Evolutionary conservation across 2,797 vertebrate species (phyloP), one percentile per base, ranked within the genome.

Genomic region (Protonibea diacanthus): DNA sequence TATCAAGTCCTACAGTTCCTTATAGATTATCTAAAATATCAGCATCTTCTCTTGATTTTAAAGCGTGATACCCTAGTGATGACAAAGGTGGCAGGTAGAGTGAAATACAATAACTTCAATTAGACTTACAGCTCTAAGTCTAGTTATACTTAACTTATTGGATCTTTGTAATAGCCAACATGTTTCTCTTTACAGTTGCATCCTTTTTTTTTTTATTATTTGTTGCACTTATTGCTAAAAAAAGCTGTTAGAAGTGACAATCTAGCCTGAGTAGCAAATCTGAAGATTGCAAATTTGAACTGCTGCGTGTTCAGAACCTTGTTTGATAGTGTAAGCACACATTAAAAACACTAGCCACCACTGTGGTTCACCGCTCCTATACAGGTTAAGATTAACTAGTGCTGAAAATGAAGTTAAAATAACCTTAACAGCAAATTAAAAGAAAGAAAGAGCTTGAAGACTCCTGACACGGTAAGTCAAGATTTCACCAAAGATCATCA

Each of bases 21-120:
- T 88, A 91, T 60, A 83, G 82, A 76, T 83, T 47, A 70, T 74
- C 85, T 85, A 83, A 87, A 87, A 87, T 87, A 87, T 84, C 66
- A 86, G 80, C 76, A 57, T 87, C 72, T 79, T 78, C 76, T 90
- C 64, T 75, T 52, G 58, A 63, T 72, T 85, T 90, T 88, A 91
- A 93, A 93, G 91, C 89, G 70, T 25, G n/a, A 84, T 77, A 83
- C 67, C 78, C 80, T 91, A 90, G 33, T 74, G 68, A 77, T 83
- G 74, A 66, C 60, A 62, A 82, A 77, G 63, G 79, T 52, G 59
- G 70, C 44, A 61, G 77, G 72, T 67, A 71, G 66, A 87, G 74
- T 65, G 70, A 78, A 71, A 87, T 74, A 73, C 44, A 73, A 29
- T 68, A 74, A 87, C 81, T 78, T 88, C 71, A 85, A 77, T 86